These are phyloP conservation scores for Agonopterix arenella DNA, from an alignment of 2,888 invertebrate genomes.

Conservation along the genomic window DNA sequence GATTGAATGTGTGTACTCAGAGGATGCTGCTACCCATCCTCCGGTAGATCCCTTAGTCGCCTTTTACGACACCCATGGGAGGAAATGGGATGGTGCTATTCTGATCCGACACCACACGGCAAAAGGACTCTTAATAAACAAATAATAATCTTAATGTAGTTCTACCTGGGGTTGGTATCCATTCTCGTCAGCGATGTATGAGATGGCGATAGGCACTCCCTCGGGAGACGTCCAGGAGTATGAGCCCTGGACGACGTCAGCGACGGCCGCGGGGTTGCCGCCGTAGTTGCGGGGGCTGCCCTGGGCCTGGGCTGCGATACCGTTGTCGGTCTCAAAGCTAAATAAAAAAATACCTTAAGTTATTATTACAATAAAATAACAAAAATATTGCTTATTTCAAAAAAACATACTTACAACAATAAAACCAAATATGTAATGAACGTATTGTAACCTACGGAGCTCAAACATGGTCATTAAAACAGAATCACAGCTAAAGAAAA, in stretches of 20 bases:
- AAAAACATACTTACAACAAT: too few relatives aligned
- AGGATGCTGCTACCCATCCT: too few relatives aligned
- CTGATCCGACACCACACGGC: too few relatives aligned
- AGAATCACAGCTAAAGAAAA: too few relatives aligned
- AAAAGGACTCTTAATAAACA: background rate
- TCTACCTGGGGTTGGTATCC: slow-evolving; percentile 79
- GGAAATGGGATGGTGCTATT: too few relatives aligned
- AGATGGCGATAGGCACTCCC: slow-evolving; percentile 71
- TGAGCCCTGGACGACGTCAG: slow-evolving; percentile 68
- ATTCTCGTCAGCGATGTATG: slow-evolving; percentile 81
- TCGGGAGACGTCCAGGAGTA: slow-evolving; percentile 78
- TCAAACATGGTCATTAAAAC: too few relatives aligned
- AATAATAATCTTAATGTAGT: background rate
- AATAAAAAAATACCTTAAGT: slow-evolving; percentile 3
- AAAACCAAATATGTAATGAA: too few relatives aligned
- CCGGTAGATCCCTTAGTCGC: too few relatives aligned
- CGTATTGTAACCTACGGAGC: too few relatives aligned
- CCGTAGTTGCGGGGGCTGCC: slow-evolving; percentile 70
- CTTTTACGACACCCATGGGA: too few relatives aligned
- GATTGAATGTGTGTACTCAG: too few relatives aligned
- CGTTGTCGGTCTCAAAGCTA: slow-evolving; percentile 80
- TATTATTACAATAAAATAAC: background rate
- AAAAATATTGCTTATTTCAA: background rate
- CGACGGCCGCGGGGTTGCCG: slow-evolving; percentile 41
- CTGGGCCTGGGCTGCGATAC: slow-evolving; percentile 77